phyloP scores from a whole-genome alignment of 2,113 vertebrate species.

The Scomber scombrus region DNA sequence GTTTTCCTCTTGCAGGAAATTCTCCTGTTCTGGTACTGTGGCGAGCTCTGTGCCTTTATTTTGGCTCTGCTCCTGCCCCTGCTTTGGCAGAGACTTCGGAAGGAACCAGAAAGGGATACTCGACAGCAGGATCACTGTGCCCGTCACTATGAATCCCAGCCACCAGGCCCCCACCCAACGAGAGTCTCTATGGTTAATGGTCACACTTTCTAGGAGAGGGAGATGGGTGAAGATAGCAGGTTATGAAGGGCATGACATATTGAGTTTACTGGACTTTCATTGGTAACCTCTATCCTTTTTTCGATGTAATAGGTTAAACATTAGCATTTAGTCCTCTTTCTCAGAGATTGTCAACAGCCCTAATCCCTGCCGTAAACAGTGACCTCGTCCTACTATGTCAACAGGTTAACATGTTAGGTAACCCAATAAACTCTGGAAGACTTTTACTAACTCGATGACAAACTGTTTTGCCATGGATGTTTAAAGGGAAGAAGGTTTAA shows the following conservation, averaged over 20 bases:
- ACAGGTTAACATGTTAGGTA: conserved; percentile 8
- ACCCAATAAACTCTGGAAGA: not conserved
- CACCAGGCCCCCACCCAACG: conserved; percentile 99
- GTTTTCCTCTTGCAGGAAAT: conserved; percentile 75
- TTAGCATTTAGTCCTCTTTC: not conserved
- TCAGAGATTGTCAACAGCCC: not conserved
- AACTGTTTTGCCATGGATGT: not conserved
- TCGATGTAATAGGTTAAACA: not conserved
- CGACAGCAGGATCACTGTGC: conserved; percentile 86
- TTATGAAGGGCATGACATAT: not conserved
- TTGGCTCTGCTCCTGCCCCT: conserved; percentile 61
- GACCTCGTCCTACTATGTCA: not conserved
- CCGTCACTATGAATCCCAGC: conserved; percentile 93
- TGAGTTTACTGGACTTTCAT: not conserved
- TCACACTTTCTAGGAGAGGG: conserved; percentile 83
- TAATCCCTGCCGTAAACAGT: not conserved
- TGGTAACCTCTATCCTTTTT: not conserved
- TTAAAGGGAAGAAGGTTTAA: not conserved
- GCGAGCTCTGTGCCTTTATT: conserved; percentile 56
- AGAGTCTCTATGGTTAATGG: conserved; percentile 89
- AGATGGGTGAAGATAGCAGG: not conserved
- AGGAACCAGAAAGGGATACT: conserved; percentile 96
- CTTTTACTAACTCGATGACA: not conserved
- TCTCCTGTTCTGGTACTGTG: conserved; percentile 71
- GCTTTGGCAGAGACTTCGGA: conserved; percentile 87